phyloP scores from a whole-genome alignment of 2,797 vertebrate genomes.

The Mycteria americana region DNA sequence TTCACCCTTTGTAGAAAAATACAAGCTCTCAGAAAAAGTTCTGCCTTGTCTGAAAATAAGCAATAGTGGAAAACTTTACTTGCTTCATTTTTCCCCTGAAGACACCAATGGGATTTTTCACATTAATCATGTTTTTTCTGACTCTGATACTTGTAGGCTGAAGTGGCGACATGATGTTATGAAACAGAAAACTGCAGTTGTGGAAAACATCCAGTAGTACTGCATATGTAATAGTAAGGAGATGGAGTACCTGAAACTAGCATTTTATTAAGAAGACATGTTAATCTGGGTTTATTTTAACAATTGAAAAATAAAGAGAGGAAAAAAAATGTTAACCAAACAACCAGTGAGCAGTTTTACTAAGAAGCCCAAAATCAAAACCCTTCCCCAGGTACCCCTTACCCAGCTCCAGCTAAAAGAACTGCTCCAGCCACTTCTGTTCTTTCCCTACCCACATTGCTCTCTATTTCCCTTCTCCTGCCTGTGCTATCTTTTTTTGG shows the following conservation, averaged over 20 bases:
- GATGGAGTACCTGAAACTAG: not conserved
- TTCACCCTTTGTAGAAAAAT: not conserved
- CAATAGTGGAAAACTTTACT: not conserved
- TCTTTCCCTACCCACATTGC: not conserved
- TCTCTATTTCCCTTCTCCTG: not conserved
- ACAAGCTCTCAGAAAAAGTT: not conserved
- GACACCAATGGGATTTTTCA: not conserved
- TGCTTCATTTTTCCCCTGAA: not conserved
- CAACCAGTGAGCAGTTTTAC: not conserved
- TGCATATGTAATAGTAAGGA: not conserved
- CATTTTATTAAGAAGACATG: not conserved
- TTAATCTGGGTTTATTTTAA: not conserved
- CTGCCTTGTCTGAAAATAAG: not conserved
- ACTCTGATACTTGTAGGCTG: not conserved
- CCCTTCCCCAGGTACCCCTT: not conserved
- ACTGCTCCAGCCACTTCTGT: not conserved
- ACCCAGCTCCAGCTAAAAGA: not conserved
- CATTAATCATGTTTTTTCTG: not conserved
- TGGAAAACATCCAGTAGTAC: not conserved
- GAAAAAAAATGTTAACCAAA: not conserved
- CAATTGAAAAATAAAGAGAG: not conserved
- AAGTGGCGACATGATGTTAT: accelerated
- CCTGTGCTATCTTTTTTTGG: not conserved
- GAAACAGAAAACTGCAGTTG: not conserved
- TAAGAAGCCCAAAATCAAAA: not conserved